phyloP scores from a whole-genome alignment of 2,888 invertebrate genomes.

The Helleia helle region DNA sequence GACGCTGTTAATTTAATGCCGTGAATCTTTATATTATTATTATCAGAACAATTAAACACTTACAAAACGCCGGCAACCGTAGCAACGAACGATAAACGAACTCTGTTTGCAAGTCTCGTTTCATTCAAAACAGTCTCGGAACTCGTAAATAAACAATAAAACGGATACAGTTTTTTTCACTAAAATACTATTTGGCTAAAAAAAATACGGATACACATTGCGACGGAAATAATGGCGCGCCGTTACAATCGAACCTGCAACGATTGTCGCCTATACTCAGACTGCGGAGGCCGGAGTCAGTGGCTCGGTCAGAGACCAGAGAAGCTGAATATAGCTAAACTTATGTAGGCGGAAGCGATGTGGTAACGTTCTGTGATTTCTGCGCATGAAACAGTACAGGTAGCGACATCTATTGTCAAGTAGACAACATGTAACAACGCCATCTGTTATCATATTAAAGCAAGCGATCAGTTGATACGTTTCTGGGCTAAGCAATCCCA shows the following conservation, averaged over 20 bases:
- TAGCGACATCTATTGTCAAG: slow-evolving; percentile 13
- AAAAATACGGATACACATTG: slow-evolving; percentile 21
- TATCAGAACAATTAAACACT: slow-evolving; percentile 24
- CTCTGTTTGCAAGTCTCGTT: slow-evolving; percentile 13
- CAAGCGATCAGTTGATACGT: no score
- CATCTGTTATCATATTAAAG: slow-evolving; percentile 2
- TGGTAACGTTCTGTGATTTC: slow-evolving; percentile 19
- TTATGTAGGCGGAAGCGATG: slow-evolving; percentile 22
- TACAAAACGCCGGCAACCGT: slow-evolving; percentile 20
- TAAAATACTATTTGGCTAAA: slow-evolving; percentile 18
- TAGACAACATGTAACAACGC: not conserved
- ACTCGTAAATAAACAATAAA: slow-evolving; percentile 17
- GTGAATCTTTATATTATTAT: slow-evolving; percentile 6
- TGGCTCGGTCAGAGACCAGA: slow-evolving; percentile 3
- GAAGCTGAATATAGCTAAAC: slow-evolving; percentile 16
- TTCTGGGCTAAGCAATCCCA: no score
- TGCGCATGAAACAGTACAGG: slow-evolving; percentile 10
- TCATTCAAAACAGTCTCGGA: slow-evolving; percentile 13
- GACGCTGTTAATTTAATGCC: not conserved
- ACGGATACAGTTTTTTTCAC: slow-evolving; percentile 20
- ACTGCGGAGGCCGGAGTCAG: slow-evolving; percentile 19
- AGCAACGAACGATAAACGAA: slow-evolving; percentile 14
- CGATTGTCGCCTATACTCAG: slow-evolving; percentile 18
- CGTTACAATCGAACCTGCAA: slow-evolving; percentile 12
- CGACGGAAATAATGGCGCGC: slow-evolving; percentile 17